A percentile compares a stretch with the other conserved stretches of the same genome.
phyloP scores from a whole-genome alignment of 1,140 invertebrate species.

The Stegodyphus mimosarum region DNA sequence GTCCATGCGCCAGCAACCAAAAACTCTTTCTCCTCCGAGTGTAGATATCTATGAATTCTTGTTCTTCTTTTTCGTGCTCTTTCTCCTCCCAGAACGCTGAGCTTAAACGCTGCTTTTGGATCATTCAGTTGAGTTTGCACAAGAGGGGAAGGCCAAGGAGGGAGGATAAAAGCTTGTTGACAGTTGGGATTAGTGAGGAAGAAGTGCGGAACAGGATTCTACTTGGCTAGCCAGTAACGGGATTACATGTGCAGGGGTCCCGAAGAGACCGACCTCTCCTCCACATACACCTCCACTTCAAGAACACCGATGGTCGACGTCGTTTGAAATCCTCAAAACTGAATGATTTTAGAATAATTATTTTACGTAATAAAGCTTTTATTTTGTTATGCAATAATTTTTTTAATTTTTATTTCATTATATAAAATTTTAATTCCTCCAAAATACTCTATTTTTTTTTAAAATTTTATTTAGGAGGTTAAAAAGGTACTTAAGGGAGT shows the following conservation, averaged over 20 bases:
- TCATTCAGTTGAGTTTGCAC: slow-evolving; percentile 41
- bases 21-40: slow-evolving; percentile 3
- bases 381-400: no score
- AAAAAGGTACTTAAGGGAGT: no score
- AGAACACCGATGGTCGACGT: no score
- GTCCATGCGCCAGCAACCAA: slow-evolving; percentile 12
- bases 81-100: slow-evolving; percentile 6
- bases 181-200: slow-evolving; percentile 58
- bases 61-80: slow-evolving; percentile 11
- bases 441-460: no score
- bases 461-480: no score
- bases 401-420: no score
- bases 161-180: slow-evolving; percentile 53
- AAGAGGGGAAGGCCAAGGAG: slow-evolving; percentile 4
- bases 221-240: slow-evolving; percentile 46
- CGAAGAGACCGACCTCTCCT: not conserved
- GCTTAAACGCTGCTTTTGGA: slow-evolving; percentile 48
- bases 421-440: no score
- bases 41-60: not conserved
- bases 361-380: no score
- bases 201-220: slow-evolving; percentile 53
- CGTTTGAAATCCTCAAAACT: no score
- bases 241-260: slow-evolving; percentile 26
- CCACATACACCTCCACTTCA: not conserved
- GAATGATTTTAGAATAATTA: no score